These are phyloP conservation scores for Garra rufa DNA, from an alignment of 2,113 vertebrate species.

Conservation along the genomic window DNA sequence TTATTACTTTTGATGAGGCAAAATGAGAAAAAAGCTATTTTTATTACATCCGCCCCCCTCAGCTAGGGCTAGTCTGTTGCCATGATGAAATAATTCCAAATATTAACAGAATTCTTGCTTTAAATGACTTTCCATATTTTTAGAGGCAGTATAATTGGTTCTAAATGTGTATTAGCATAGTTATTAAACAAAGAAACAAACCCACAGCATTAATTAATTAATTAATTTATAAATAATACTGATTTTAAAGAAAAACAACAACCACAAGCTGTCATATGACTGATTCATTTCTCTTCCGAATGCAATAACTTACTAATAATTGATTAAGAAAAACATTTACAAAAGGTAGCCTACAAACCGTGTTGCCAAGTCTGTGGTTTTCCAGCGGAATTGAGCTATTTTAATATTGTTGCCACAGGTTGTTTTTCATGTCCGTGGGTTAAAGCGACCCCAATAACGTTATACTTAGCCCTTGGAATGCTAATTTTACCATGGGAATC, in stretches of 20 bases:
- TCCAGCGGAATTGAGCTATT: too few relatives aligned
- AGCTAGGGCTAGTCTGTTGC: not conserved
- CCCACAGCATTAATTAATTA: not conserved
- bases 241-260: not conserved
- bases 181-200: not conserved
- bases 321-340: not conserved
- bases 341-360: too few relatives aligned
- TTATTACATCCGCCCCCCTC: not conserved
- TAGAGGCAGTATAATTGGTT: not conserved
- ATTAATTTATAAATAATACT: too few relatives aligned
- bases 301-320: not conserved
- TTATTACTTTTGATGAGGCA: not conserved
- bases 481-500: too few relatives aligned
- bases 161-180: not conserved
- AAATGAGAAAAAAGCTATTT: not conserved
- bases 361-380: too few relatives aligned
- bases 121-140: not conserved
- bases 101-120: not conserved
- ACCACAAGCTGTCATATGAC: not conserved
- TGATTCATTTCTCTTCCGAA: not conserved
- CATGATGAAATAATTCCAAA: too few relatives aligned
- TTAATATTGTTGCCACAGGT: too few relatives aligned
- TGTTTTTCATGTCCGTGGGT: too few relatives aligned
- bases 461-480: too few relatives aligned
- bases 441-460: too few relatives aligned